These are phyloP conservation scores for Morpho achilles DNA, from an alignment of 2,888 invertebrate species.

Conservation along the genomic window DNA sequence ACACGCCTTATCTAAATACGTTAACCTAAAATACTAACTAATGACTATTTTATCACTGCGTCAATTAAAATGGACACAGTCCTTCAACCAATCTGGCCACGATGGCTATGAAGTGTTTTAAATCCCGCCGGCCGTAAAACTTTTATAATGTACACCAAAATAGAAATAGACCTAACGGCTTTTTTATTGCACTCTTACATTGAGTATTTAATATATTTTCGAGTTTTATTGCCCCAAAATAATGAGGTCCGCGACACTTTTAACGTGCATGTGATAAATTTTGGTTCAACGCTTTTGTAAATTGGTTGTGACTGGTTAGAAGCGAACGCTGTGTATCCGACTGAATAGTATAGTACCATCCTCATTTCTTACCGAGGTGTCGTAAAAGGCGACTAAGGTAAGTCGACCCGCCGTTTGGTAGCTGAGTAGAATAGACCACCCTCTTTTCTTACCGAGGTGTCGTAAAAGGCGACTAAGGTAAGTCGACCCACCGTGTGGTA, in stretches of 20 bases:
- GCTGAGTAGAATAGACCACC: too few species aligned
- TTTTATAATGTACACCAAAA: conserved; percentile 31
- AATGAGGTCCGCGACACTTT: conserved; percentile 18
- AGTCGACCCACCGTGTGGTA: too few species aligned
- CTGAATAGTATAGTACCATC: too few species aligned
- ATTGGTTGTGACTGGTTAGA: too few species aligned
- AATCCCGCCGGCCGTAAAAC: conserved; percentile 29
- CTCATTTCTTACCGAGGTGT: too few species aligned
- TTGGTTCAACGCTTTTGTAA: neutral
- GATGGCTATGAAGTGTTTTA: conserved; percentile 28
- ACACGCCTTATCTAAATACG: too few species aligned
- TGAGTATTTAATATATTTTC: conserved; percentile 27
- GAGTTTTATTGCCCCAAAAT: conserved; percentile 18
- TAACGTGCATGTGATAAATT: conserved; percentile 5
- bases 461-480: too few species aligned
- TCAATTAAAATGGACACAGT: conserved; percentile 18
- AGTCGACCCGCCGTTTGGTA: too few species aligned
- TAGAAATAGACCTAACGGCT: conserved; percentile 32
- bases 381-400: too few species aligned
- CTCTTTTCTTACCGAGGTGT: too few species aligned
- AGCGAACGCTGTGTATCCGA: too few species aligned
- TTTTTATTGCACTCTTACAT: conserved; percentile 31
- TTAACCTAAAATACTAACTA: too few species aligned
- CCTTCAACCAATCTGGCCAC: conserved; percentile 26
- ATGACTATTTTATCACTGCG: conserved; percentile 17